These are phyloP conservation scores for Polyodon spathula DNA, from an alignment of 2,113 vertebrate genomes.

Conservation along the genomic window DNA sequence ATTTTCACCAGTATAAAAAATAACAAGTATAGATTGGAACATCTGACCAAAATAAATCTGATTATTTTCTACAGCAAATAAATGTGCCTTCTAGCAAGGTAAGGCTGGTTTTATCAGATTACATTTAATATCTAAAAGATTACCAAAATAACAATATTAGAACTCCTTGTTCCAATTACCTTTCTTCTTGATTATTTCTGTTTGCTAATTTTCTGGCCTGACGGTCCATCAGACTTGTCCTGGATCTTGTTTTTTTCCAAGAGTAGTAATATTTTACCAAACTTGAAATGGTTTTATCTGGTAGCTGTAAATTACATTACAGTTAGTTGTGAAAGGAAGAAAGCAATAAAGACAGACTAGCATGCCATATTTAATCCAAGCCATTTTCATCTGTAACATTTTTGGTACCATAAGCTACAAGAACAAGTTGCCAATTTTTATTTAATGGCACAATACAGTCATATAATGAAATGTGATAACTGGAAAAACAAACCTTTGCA, in stretches of 20 bases:
- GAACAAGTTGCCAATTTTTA: too few relatives aligned
- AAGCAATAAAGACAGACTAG: conserved; percentile 7
- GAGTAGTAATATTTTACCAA: conserved; percentile 98
- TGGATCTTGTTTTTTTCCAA: conserved; percentile 96
- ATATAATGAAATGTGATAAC: too few relatives aligned
- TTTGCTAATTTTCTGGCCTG: conserved; percentile 89
- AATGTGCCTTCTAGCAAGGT: too few relatives aligned
- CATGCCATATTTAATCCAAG: not conserved
- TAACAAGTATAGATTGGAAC: too few relatives aligned
- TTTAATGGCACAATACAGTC: too few relatives aligned
- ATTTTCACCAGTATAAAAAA: too few relatives aligned
- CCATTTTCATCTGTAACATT: too few relatives aligned
- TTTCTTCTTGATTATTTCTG: conserved; percentile 85
- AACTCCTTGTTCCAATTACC: conserved; percentile 30
- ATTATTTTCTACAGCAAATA: too few relatives aligned
- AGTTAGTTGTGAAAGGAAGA: conserved; percentile 21
- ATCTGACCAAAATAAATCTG: too few relatives aligned
- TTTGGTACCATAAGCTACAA: too few relatives aligned
- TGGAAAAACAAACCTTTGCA: too few relatives aligned
- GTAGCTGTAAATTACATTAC: conserved; percentile 61
- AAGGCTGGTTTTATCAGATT: too few relatives aligned
- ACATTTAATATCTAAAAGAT: not conserved
- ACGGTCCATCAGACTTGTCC: conserved; percentile 96
- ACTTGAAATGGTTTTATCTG: conserved; percentile 96
- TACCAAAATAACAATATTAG: not conserved